A percentile compares a stretch with the other conserved stretches of the same genome.
phyloP scores from a whole-genome alignment of 2,797 vertebrate genomes.

The Kryptopterus vitreolus region DNA sequence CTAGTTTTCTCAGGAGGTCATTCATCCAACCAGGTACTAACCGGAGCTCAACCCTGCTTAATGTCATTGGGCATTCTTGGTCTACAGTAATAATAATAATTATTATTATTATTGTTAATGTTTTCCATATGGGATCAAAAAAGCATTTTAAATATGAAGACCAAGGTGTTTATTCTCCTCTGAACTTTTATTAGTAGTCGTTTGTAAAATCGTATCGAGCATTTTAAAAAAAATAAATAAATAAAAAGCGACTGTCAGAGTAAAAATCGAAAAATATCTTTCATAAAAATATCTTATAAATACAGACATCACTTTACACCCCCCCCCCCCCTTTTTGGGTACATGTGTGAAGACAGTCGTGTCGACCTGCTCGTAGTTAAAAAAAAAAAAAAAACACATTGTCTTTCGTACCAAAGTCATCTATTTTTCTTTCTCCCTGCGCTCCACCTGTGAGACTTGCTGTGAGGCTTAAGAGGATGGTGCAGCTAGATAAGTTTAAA shows the following conservation, averaged over 20 bases:
- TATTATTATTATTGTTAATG: no score
- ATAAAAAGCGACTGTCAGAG: no score
- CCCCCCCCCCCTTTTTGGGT: no score
- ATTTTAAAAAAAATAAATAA: not conserved
- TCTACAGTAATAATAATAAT: no score
- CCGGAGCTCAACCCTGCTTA: no score
- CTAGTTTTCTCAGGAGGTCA: no score
- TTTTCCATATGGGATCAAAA: no score
- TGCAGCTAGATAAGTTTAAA: conserved; percentile 16
- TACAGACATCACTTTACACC: not conserved
- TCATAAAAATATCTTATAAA: no score
- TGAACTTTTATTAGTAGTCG: no score
- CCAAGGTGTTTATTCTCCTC: not conserved
- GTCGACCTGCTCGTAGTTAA: not conserved
- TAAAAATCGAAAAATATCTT: no score
- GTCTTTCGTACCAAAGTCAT: not conserved
- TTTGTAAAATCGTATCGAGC: not conserved
- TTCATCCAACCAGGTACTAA: not conserved
- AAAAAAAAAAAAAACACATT: not conserved
- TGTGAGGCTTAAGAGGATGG: conserved; percentile 22
- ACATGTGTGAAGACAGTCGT: not conserved
- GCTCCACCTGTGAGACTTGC: conserved; percentile 15
- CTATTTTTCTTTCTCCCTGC: not conserved
- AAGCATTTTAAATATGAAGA: no score
- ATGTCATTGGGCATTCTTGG: no score